Evolutionary conservation across 1,140 invertebrate species (phyloP).

Genomic region (Hyles euphorbiae): DNA sequence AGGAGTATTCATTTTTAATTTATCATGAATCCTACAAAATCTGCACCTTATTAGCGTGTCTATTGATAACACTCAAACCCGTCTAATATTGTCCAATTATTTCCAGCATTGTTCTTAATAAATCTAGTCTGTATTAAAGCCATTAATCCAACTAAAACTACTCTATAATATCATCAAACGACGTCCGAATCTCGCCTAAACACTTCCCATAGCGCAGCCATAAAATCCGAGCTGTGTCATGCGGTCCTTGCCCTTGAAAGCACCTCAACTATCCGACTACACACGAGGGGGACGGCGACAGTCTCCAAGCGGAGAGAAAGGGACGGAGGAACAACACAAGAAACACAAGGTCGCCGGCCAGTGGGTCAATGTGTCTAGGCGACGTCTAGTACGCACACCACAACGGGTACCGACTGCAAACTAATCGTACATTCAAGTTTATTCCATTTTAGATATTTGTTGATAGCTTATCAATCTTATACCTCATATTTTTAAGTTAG

Average conservation of each 20-base stretch:
- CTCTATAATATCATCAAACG: conserved; percentile 13
- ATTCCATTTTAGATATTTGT: background rate
- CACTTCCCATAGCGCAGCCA: too few species aligned
- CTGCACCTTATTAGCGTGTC: too few species aligned
- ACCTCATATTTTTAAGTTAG: too few species aligned
- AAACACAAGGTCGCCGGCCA: conserved; percentile 65
- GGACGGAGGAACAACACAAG: conserved; percentile 63
- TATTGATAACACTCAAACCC: too few species aligned
- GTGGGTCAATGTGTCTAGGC: conserved; percentile 67
- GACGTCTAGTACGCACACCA: conserved; percentile 65
- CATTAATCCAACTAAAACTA: too few species aligned
- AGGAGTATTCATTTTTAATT: too few species aligned
- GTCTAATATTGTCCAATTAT: too few species aligned
- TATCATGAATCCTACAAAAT: too few species aligned
- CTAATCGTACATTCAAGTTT: conserved; percentile 14
- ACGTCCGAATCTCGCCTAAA: conserved; percentile 4
- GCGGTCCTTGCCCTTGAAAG: conserved; percentile 24
- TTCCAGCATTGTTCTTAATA: too few species aligned
- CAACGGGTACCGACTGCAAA: conserved; percentile 36
- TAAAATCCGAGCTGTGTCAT: too few species aligned
- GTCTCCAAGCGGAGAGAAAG: conserved; percentile 30
- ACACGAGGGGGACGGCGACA: conserved; percentile 27
- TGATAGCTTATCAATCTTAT: too few species aligned
- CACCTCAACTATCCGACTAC: conserved; percentile 39
- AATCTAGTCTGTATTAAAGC: too few species aligned